These are phyloP conservation scores for Parambassis ranga DNA, from an alignment of 2,797 vertebrate genomes.

Conservation along the genomic window DNA sequence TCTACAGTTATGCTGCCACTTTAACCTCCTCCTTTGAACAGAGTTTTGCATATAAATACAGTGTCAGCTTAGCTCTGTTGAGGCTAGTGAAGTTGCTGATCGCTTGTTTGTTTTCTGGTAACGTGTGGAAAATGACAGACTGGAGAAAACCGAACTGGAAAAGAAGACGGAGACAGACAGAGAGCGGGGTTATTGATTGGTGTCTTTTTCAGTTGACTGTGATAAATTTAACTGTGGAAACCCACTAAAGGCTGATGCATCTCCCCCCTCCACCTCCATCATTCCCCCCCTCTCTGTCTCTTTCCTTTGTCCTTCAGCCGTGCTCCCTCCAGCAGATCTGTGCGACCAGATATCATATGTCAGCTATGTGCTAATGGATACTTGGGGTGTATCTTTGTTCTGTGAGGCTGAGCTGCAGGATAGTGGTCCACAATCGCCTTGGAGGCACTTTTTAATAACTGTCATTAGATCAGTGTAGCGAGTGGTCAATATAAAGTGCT, in stretches of 20 bases:
- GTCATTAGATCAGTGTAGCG: neutral
- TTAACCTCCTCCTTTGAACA: too few species aligned
- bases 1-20: neutral
- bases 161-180: slow-evolving; percentile 23
- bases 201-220: slow-evolving; percentile 57
- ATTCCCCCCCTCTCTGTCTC: slow-evolving; percentile 12
- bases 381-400: slow-evolving; percentile 22
- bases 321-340: slow-evolving; percentile 54
- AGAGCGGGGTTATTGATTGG: slow-evolving; percentile 64
- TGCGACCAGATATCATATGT: slow-evolving; percentile 71
- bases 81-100: slow-evolving; percentile 2
- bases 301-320: slow-evolving; percentile 72
- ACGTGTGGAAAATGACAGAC: neutral
- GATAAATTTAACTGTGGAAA: slow-evolving; percentile 69
- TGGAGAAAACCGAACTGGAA: neutral
- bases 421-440: neutral
- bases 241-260: slow-evolving; percentile 43
- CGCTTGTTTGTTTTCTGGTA: neutral
- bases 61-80: neutral
- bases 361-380: slow-evolving; percentile 65
- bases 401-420: slow-evolving; percentile 13
- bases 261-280: slow-evolving; percentile 10
- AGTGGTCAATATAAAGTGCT: neutral
- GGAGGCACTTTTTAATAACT: neutral
- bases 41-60: neutral